Base-by-base conservation (phyloP, 1,140 invertebrate genomes). In the Mycetomoellerius zeteki region DNA sequence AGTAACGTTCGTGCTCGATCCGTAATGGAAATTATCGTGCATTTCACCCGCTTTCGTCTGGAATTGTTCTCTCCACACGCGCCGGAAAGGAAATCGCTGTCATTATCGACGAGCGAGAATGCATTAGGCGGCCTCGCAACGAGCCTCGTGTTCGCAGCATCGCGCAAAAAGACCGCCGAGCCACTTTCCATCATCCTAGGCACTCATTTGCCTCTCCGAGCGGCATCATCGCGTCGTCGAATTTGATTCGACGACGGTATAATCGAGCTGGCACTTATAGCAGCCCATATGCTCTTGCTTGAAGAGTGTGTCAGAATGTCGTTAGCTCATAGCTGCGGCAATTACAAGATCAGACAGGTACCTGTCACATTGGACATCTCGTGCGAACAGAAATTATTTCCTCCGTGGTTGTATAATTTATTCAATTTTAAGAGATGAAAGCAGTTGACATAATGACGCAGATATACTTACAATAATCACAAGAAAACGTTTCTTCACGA, bases 251-350 rank as follows among this genome's bases (percentile, higher is more conserved):
- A 87, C 62, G 19, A 87, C 85, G 43, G n/a, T 62, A 33, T 89
- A 87, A 87, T 84, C 87, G 69, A 12, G 71, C 54, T 30, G 54
- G 47, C 54, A 71, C 64, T 73, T 75, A 77, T 24, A n/a, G 47
- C 77, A 58, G 19, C 37, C 58, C 24, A 16, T 64, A 58, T 30
- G 14, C 47, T 27, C 16, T 14, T 69, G 16, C 27, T 19, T 16
- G 21, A 30, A 77, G 62, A 78, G 64, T 80, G 27, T 43, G 86
- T 88, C 81, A 85, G 30, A 88, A 73, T 86, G 76, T 86, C 86
- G 77, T 81, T 88, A 80, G 86, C 54, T 75, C 76, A n/a, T 24
- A 76, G 56, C 12, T 43, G 52, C 21, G 65, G 47, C 85, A 86
- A 86, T 86, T 75, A 89, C 73, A 84, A 84, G 30, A 84, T 84